phyloP scores from a whole-genome alignment of 2,888 invertebrate species.

The Chydorus sphaericus region DNA sequence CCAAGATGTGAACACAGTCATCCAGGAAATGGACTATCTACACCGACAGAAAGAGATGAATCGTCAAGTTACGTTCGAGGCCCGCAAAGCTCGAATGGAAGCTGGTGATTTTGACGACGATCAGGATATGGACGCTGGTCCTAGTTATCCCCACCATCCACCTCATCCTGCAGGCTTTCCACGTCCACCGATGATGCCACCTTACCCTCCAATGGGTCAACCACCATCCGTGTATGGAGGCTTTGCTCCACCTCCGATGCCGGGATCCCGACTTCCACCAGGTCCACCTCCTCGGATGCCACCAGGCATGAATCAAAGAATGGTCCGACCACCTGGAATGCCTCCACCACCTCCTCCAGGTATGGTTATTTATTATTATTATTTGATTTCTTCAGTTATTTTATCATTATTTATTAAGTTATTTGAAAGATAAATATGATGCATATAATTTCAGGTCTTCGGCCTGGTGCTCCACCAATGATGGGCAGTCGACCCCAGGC shows the following conservation, averaged over 20 bases:
- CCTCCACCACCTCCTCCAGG: constrained; percentile 35
- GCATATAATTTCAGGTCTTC: constrained; percentile 23
- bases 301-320: constrained; percentile 37
- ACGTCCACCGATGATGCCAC: not conserved
- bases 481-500: constrained; percentile 7
- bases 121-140: constrained; percentile 16
- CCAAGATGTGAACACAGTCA: constrained; percentile 80
- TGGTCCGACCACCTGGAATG: constrained; percentile 46
- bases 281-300: constrained; percentile 33
- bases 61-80: constrained; percentile 43
- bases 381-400: not conserved
- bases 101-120: constrained; percentile 22
- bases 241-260: constrained; percentile 30
- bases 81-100: constrained; percentile 32
- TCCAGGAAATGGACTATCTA: constrained; percentile 82
- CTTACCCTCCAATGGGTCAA: not conserved
- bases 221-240: not conserved
- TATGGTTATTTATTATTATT: not conserved
- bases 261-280: constrained; percentile 36
- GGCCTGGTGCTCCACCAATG: constrained; percentile 11
- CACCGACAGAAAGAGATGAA: constrained; percentile 50
- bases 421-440: too few species aligned
- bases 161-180: not conserved
- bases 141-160: not conserved
- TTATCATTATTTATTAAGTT: not conserved